A percentile compares a stretch with the other conserved stretches of the same genome.
Conservation (phyloP, 2,113 vertebrate genomes). For the Callionymus lyra region DNA sequence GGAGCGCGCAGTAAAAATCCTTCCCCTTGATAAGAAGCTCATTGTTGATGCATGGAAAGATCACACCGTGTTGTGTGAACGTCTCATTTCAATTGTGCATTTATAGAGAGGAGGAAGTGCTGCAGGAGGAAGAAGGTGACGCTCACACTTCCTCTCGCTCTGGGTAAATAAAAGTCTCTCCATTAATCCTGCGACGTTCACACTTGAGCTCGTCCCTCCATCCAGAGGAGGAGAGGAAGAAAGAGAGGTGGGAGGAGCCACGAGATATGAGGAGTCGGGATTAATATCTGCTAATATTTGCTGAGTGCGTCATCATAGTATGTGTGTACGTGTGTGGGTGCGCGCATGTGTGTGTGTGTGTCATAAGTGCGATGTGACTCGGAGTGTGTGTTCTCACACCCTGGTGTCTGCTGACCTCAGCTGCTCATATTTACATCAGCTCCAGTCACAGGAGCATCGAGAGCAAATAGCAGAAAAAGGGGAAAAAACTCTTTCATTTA, state of each 20-base stretch:
- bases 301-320: slow-evolving; percentile 31
- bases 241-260: slow-evolving; percentile 5
- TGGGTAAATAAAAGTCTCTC: slow-evolving; percentile 54
- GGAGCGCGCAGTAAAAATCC: too few species aligned
- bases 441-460: slow-evolving; percentile 15
- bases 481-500: slow-evolving; percentile 14
- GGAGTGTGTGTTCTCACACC: slow-evolving; percentile 69
- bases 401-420: slow-evolving; percentile 68
- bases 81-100: slow-evolving; percentile 66
- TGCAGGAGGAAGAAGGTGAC: slow-evolving; percentile 33
- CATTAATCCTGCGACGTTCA: slow-evolving; percentile 55
- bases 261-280: slow-evolving; percentile 18
- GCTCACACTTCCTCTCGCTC: slow-evolving; percentile 53
- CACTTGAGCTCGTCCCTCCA: slow-evolving; percentile 58
- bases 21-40: slow-evolving; percentile 7
- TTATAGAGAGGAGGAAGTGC: slow-evolving; percentile 55
- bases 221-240: too few species aligned
- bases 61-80: slow-evolving; percentile 35
- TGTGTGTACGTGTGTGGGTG: slow-evolving; percentile 28
- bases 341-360: slow-evolving; percentile 21
- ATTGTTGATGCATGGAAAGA: slow-evolving; percentile 17
- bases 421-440: slow-evolving; percentile 63
- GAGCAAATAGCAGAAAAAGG: neutral
- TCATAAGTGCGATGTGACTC: slow-evolving; percentile 27
- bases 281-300: slow-evolving; percentile 55